Evolutionary conservation across 2,888 invertebrate species (phyloP).

Genomic region (Tineola bisselliella): DNA sequence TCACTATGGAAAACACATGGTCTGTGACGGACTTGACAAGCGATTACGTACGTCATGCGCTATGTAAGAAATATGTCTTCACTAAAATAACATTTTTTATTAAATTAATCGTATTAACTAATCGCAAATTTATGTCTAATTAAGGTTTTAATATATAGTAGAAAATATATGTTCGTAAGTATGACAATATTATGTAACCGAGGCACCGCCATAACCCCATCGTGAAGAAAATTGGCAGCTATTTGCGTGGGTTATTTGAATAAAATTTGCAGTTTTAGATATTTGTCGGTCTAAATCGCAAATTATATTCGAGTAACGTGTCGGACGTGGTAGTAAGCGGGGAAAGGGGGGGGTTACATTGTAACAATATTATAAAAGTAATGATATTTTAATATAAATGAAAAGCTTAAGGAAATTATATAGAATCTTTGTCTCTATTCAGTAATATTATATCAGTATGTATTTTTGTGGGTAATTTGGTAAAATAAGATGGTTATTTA

Average conservation of each 20-base stretch:
- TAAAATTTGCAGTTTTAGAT: not conserved
- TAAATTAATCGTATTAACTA: not conserved
- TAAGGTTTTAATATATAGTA: not conserved
- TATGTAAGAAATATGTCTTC: conserved; percentile 4
- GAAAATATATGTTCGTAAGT: not conserved
- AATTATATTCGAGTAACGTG: conserved; percentile 23
- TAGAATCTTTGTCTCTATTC: conserved; percentile 2
- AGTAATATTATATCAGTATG: not conserved
- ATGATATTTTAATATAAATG: not conserved
- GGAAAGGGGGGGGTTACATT: conserved; percentile 26
- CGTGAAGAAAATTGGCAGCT: not conserved
- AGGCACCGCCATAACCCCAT: not conserved
- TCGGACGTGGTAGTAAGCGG: conserved; percentile 53
- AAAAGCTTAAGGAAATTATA: not conserved
- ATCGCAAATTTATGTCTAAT: not conserved
- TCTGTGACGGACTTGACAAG: too few relatives aligned
- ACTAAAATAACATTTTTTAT: not conserved
- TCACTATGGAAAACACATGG: too few relatives aligned
- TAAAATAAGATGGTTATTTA: not conserved
- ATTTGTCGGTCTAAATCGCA: not conserved
- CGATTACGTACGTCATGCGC: not conserved
- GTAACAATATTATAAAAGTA: not conserved
- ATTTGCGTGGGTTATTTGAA: not conserved
- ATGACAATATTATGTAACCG: not conserved
- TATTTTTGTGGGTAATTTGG: not conserved